phyloP scores from a whole-genome alignment of 2,888 invertebrate genomes.

The Ormyrus nitidulus region DNA sequence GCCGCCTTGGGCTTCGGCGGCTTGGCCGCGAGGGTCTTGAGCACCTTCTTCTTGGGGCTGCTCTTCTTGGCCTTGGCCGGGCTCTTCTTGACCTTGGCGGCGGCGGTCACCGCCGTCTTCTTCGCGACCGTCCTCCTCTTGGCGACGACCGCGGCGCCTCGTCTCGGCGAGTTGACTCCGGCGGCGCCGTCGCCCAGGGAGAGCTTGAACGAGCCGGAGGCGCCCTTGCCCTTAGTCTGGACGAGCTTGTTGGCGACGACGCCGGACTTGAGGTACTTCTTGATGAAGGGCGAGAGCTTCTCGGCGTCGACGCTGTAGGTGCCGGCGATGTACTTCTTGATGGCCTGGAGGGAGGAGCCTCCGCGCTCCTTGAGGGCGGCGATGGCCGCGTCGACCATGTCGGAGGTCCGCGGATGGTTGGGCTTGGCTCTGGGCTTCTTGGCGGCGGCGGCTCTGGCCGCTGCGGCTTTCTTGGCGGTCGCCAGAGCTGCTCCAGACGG shows the following conservation, averaged over 20 bases:
- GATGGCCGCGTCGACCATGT: slow-evolving; percentile 79
- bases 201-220: slow-evolving; percentile 76
- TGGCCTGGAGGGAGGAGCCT: slow-evolving; percentile 79
- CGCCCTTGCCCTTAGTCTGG: slow-evolving; percentile 78
- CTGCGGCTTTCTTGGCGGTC: slow-evolving; percentile 49
- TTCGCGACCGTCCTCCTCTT: slow-evolving; percentile 33
- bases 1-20: slow-evolving; percentile 39
- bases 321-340: slow-evolving; percentile 80
- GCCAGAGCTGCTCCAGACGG: slow-evolving; percentile 39
- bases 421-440: slow-evolving; percentile 73
- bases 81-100: slow-evolving; percentile 5
- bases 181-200: slow-evolving; percentile 61
- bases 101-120: slow-evolving; percentile 45
- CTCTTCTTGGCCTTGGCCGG: slow-evolving; percentile 8
- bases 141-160: neutral
- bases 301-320: slow-evolving; percentile 80
- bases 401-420: slow-evolving; percentile 76
- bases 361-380: slow-evolving; percentile 77
- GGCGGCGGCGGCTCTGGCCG: slow-evolving; percentile 53
- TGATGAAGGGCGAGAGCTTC: slow-evolving; percentile 79
- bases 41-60: neutral
- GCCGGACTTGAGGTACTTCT: slow-evolving; percentile 78
- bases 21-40: slow-evolving; percentile 32
- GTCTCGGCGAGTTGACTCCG: neutral
- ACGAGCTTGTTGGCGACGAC: slow-evolving; percentile 75